phyloP scores from a whole-genome alignment of 2,888 invertebrate genomes.

The Hybos culiciformis region DNA sequence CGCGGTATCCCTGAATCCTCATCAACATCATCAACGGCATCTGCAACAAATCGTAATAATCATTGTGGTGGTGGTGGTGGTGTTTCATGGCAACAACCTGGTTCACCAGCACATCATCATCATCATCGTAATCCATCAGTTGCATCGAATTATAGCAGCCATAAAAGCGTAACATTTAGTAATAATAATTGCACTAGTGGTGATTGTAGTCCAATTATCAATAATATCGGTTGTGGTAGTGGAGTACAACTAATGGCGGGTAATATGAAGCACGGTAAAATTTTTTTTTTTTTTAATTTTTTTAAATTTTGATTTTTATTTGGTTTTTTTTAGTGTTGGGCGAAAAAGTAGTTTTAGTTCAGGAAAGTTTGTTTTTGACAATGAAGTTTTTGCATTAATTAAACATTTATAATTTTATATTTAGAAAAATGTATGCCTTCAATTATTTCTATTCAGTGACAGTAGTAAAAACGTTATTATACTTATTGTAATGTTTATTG shows the following conservation, averaged over 20 bases:
- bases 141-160: conserved; percentile 34
- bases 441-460: too few species aligned
- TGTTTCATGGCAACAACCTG: too few species aligned
- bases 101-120: conserved; percentile 17
- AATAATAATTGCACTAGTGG: conserved; percentile 20
- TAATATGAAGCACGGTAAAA: conserved; percentile 36
- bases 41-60: conserved; percentile 25
- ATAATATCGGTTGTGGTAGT: conserved; percentile 29
- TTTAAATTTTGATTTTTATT: too few species aligned
- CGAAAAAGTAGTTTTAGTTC: too few species aligned
- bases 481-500: too few species aligned
- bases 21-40: conserved; percentile 22
- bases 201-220: conserved; percentile 24
- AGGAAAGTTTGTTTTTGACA: too few species aligned
- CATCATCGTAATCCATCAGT: conserved; percentile 30
- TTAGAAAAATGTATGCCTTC: too few species aligned
- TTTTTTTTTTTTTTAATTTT: neutral
- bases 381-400: too few species aligned
- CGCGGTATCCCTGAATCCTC: conserved; percentile 52
- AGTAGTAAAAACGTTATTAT: too few species aligned
- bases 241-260: conserved; percentile 37
- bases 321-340: too few species aligned
- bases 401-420: too few species aligned
- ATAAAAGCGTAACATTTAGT: conserved; percentile 36
- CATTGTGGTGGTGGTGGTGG: conserved; percentile 16